phyloP scores from a whole-genome alignment of 64 coral and sea anemone species.

The Exaiptasia diaphana region DNA sequence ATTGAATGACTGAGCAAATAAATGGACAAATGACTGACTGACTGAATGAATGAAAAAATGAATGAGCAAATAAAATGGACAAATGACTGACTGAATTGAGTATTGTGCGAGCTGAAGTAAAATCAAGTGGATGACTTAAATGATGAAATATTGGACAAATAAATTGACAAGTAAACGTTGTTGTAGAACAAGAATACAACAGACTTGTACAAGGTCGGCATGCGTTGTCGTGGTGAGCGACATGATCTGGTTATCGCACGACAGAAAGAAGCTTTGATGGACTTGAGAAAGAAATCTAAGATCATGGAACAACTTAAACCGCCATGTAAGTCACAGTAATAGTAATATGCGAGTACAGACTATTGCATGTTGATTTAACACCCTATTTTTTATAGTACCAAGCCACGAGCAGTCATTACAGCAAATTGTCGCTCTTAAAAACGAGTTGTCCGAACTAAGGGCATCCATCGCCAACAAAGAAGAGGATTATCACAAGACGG shows the following conservation, averaged over 20 bases:
- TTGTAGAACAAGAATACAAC: conserved; percentile 29
- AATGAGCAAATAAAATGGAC: too few relatives aligned
- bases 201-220: conserved; percentile 52
- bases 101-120: too few relatives aligned
- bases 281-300: conserved; percentile 67
- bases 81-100: too few relatives aligned
- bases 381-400: conserved; percentile 38
- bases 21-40: too few relatives aligned
- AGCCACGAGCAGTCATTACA: conserved; percentile 87
- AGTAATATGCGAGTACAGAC: background rate
- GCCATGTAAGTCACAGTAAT: conserved; percentile 61
- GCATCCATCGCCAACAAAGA: conserved; percentile 52
- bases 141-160: too few relatives aligned
- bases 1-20: too few relatives aligned
- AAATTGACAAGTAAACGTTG: too few relatives aligned
- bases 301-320: conserved; percentile 82
- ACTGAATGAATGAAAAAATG: too few relatives aligned
- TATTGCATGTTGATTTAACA: background rate
- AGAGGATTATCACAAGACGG: conserved; percentile 84
- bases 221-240: conserved; percentile 76
- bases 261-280: conserved; percentile 84
- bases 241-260: conserved; percentile 74
- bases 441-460: conserved; percentile 73
- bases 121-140: too few relatives aligned
- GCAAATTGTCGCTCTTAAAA: conserved; percentile 75